phyloP scores from a whole-genome alignment of 2,113 vertebrate species.

The Echinops telfairi region DNA sequence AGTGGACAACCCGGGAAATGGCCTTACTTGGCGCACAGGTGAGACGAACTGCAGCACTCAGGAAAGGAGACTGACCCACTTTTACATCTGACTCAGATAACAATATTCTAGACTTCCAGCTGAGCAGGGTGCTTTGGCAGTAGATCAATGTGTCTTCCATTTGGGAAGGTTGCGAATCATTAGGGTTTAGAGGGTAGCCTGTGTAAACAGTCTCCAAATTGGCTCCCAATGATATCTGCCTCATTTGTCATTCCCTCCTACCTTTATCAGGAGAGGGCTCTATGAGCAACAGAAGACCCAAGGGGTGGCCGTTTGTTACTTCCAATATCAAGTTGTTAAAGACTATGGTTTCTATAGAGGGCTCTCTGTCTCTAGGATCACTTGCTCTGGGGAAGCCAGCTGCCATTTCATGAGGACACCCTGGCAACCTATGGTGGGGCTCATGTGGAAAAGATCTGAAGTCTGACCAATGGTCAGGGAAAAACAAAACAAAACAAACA shows the following conservation, averaged over 20 bases:
- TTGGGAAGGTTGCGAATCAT: neutral
- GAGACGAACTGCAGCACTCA: neutral
- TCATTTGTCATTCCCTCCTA: neutral
- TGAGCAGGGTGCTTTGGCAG: neutral
- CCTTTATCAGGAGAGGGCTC: neutral
- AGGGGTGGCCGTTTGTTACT: neutral
- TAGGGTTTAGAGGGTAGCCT: neutral
- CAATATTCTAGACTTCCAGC: neutral
- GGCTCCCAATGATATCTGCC: neutral
- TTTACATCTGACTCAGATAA: neutral
- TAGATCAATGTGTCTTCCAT: neutral
- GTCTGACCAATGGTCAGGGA: neutral
- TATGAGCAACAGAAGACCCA: neutral
- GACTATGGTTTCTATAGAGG: neutral
- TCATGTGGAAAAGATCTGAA: neutral
- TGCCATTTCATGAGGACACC: neutral
- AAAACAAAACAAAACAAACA: neutral
- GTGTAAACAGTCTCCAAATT: neutral
- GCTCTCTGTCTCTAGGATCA: constrained; percentile 1
- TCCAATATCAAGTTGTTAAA: neutral
- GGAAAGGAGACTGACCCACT: neutral
- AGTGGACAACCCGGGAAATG: neutral
- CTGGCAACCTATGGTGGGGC: neutral
- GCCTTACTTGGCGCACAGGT: neutral
- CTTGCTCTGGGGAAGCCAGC: neutral